Percentiles rank a stretch among this genome's conserved stretches.
phyloP scores from a whole-genome alignment of 2,113 vertebrate genomes.

The Arothron firmamentum region DNA sequence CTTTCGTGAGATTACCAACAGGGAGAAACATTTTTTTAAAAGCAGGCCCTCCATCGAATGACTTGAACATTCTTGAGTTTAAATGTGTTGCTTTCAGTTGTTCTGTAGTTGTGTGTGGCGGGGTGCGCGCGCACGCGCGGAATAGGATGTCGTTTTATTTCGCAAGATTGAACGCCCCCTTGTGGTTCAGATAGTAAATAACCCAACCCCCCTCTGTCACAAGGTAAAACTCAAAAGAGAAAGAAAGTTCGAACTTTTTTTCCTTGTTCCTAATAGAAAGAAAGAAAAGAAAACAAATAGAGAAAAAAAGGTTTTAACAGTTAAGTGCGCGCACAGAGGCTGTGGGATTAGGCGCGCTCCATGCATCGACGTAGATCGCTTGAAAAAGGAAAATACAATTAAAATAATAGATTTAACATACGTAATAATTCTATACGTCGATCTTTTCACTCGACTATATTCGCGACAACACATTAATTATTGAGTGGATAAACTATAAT shows the following conservation, averaged over 20 bases:
- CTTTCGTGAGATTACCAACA: background rate
- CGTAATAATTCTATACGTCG: slow-evolving; percentile 26
- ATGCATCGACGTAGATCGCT: no score
- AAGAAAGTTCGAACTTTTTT: no score
- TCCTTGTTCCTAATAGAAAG: background rate
- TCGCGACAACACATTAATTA: no score
- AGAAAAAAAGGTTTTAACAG: background rate
- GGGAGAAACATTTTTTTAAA: no score
- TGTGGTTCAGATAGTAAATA: slow-evolving; percentile 44
- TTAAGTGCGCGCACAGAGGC: background rate
- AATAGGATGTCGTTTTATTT: background rate
- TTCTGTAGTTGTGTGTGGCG: background rate
- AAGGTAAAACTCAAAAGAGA: no score
- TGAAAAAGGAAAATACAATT: no score
- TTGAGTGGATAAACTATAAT: no score
- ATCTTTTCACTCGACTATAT: slow-evolving; percentile 26
- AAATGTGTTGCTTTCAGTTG: background rate
- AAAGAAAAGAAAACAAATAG: background rate
- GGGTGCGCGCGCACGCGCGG: no score
- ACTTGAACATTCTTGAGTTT: background rate
- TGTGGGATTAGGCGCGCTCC: no score
- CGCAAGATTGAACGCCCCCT: slow-evolving; percentile 61
- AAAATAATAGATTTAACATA: slow-evolving; percentile 9
- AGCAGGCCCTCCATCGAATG: background rate
- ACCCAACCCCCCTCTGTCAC: background rate